Evolutionary conservation across 37 sponge, comb jelly and placozoan species (phyloP), one percentile per base, ranked within the genome.

Genomic region (Halisarca cf. caerulea): DNA sequence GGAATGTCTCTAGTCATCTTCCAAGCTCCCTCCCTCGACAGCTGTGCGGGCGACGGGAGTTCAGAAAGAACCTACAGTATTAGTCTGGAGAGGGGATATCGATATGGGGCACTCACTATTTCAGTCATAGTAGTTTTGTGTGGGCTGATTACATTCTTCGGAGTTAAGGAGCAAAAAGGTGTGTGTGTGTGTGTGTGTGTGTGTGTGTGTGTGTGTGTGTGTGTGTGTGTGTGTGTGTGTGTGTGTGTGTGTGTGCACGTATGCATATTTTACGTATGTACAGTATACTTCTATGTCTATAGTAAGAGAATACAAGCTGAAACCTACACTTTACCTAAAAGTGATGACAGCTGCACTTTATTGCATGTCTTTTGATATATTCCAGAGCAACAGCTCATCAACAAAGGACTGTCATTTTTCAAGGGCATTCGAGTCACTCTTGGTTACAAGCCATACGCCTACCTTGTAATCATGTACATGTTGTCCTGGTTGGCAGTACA

Each of bases 401-500:
- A 79, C 15, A 87, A 88, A 51, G 83, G 58, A 7, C 42, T 94
- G 30, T 57, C 87, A 0, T 89, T 94, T 41, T 80, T 89, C 32
- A 47, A 80, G 15, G 90, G 90, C 0, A 28, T 94, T 2, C 64
- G 45, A 45, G 60, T 44, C 0, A 79, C 79, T 8, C n/a, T 89
- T 9, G 30, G 64, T 21, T 91, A 89, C 72, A 73, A 71, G 27
- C 92, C 95, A 0, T 94, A 83, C 83, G 33, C 58, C 21, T 59
- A 43, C 36, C 80, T 94, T 1, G 40, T 85, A n/a, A 27, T 86
- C 28, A n/a, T 89, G 66, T 60, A 91, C 43, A 36, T 94, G 34
- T 89, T 87, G 38, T 39, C 86, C 5, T 94, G 95, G 95, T 87
- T 94, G 11, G 86, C 83, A 24, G 58, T 91, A 5, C 84, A 87